Percentiles rank a stretch among this genome's conserved stretches.
These are phyloP conservation scores for Chirona hameri DNA, from an alignment of 2,888 invertebrate species.

Conservation along the genomic window DNA sequence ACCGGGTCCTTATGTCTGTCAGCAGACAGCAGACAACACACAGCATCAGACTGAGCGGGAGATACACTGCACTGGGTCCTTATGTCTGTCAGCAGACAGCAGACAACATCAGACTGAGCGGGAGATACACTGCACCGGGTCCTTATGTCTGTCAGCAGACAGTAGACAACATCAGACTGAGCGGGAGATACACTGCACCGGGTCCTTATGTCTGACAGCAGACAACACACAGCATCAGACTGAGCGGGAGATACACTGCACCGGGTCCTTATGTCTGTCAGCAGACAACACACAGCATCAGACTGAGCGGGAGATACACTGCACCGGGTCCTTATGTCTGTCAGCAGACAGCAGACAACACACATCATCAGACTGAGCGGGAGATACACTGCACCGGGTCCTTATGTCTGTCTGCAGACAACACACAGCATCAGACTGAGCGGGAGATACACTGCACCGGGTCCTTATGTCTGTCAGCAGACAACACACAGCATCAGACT, in stretches of 20 bases:
- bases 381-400: slow-evolving; percentile 92
- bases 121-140: slow-evolving; percentile 92
- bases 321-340: slow-evolving; percentile 93
- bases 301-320: slow-evolving; percentile 85
- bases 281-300: slow-evolving; percentile 77
- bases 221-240: too few species aligned
- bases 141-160: slow-evolving; percentile 73
- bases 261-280: too few species aligned
- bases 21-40: slow-evolving; percentile 83
- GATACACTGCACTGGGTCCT: slow-evolving; percentile 91
- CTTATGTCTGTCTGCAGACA: slow-evolving; percentile 68
- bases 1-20: too few species aligned
- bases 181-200: slow-evolving; percentile 91
- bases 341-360: neutral
- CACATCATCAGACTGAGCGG: slow-evolving; percentile 79
- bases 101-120: slow-evolving; percentile 74
- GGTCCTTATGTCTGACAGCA: slow-evolving; percentile 77
- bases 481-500: too few species aligned
- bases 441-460: slow-evolving; percentile 91
- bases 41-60: slow-evolving; percentile 84
- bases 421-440: slow-evolving; percentile 69
- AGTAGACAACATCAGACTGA: slow-evolving; percentile 59
- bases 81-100: slow-evolving; percentile 62
- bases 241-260: too few species aligned
- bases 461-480: slow-evolving; percentile 75